Base-by-base conservation (phyloP, 2,888 invertebrate genomes). In the Gnatocerus cornutus region DNA sequence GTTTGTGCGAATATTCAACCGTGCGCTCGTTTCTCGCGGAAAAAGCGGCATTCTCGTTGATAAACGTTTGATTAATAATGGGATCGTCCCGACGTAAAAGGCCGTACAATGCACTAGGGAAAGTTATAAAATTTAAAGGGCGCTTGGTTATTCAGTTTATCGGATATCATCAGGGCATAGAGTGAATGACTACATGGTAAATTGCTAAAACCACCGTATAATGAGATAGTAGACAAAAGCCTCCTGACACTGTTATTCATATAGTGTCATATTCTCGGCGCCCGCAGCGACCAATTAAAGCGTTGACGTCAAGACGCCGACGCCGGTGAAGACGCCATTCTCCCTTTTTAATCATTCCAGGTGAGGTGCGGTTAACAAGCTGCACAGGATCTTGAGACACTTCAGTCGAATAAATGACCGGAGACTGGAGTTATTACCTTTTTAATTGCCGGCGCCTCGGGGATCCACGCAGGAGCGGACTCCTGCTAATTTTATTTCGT, bases 141-240 rank as follows among this genome's bases (percentile, higher is more conserved):
- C 59, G 45, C 43, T 12, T 45, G 59, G 58, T 52, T 59, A 59
- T 59, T 67, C 63, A 69, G 55, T 70, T 66, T 69, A 68, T 68
- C 68, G 53, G 55, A 55, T 70, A 33, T 48, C 62, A 70, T 66
- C 61, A 62, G 43, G 48, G 33, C 53, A 46, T 14, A 9, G 13
- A 50, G 43, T 48, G 64, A 68, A 58, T 61, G 69, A 66, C 70
- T 66, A 37, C 62, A 66, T 62, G 55, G 55, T 71, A 73, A 75
- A 72, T 71, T 69, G 71, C 68, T 72, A 64, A 70, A 75, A 70
- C 68, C 71, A 30, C 46, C 68, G 68, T 66, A 71, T 75, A 73
- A 75, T 75, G 71, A 73, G 69, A 73, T 73, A 43, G 67, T 62
- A 71, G 69, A 75, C 71, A 73, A 75, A 72, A 73, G 67, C 67